Conservation (phyloP, 2,888 invertebrate genomes). For the Dichetophora obliterata region DNA sequence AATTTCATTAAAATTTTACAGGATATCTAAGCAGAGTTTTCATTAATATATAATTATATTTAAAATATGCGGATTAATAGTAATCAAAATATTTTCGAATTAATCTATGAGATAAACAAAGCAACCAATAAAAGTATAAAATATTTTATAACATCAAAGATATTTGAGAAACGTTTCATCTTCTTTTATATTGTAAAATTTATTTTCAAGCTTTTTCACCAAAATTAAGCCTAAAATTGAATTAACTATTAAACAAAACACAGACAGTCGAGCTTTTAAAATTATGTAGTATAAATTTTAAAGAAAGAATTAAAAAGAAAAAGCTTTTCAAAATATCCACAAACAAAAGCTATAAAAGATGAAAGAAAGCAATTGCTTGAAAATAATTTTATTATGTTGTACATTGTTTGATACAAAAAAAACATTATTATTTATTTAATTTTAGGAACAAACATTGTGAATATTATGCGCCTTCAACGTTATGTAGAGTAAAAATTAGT, state of each 20-base stretch:
- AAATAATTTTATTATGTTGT: constrained; percentile 21
- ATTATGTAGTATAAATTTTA: constrained; percentile 39
- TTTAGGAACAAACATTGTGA: constrained; percentile 59
- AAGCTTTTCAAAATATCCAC: constrained; percentile 25
- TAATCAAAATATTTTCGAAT: background rate
- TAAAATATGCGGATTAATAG: constrained; percentile 7
- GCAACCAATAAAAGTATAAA: background rate
- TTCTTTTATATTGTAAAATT: background rate
- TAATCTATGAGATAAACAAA: background rate
- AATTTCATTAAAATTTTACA: too few relatives aligned
- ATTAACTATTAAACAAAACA: constrained; percentile 49
- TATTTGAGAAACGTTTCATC: too few relatives aligned
- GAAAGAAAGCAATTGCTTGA: constrained; percentile 17
- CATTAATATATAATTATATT: constrained; percentile 27
- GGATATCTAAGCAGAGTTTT: too few relatives aligned
- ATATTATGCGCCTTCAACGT: constrained; percentile 69
- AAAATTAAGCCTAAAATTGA: background rate
- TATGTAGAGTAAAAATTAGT: constrained; percentile 51
- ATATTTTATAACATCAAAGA: too few relatives aligned
- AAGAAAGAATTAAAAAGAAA: constrained; percentile 40
- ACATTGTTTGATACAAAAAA: constrained; percentile 4
- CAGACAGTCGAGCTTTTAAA: constrained; percentile 66
- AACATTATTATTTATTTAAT: constrained; percentile 9
- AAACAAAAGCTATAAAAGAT: constrained; percentile 15
- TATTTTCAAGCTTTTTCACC: constrained; percentile 23